These are phyloP conservation scores for Onychomys torridus DNA, from an alignment of 2,797 vertebrate genomes.

Conservation along the genomic window DNA sequence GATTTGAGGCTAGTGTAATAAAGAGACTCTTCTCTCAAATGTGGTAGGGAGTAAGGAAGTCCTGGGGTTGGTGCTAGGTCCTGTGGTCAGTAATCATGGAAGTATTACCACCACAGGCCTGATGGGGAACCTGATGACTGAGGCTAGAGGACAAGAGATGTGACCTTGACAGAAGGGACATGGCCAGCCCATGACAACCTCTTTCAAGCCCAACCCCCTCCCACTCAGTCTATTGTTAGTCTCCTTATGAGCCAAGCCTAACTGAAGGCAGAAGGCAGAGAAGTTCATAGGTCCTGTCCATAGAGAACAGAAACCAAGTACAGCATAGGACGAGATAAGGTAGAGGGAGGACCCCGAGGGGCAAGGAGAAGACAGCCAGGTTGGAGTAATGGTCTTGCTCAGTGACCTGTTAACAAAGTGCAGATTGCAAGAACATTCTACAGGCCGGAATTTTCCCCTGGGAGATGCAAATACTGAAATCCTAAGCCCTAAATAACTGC, in stretches of 20 bases:
- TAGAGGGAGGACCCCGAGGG: background rate
- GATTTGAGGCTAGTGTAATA: slow-evolving; percentile 12
- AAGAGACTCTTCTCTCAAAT: background rate
- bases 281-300: background rate
- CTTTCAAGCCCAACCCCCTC: background rate
- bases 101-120: background rate
- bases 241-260: background rate
- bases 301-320: background rate
- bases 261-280: background rate
- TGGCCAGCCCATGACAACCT: background rate
- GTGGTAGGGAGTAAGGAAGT: background rate
- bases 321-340: background rate
- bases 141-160: background rate
- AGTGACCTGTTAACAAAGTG: background rate
- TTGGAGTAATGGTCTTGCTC: background rate
- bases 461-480: background rate
- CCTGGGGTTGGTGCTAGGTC: background rate
- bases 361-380: background rate
- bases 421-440: background rate
- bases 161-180: background rate
- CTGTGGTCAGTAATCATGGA: background rate
- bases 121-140: background rate
- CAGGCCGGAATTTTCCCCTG: background rate
- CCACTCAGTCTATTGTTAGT: background rate
- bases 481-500: background rate